Percentiles rank a stretch among this genome's conserved stretches.
Evolutionary conservation across 2,113 vertebrate species (phyloP).

Genomic region (Trogon melanurus): DNA sequence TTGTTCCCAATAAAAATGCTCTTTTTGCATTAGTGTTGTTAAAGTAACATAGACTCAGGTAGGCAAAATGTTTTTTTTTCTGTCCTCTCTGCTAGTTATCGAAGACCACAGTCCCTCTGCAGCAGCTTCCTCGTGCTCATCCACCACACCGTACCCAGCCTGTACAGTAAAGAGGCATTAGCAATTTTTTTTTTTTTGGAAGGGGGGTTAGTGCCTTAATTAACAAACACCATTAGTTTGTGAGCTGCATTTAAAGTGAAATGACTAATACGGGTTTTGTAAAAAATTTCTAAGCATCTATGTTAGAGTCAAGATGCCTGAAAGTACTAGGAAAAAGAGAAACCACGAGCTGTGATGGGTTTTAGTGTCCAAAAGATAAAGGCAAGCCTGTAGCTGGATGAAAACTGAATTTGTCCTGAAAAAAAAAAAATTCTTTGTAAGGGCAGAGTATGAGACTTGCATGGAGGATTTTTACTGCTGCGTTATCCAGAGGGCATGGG

Average conservation of each 20-base stretch:
- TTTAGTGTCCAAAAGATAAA: background rate
- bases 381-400: background rate
- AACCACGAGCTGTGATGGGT: background rate
- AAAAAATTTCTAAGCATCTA: background rate
- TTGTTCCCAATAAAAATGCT: background rate
- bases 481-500: background rate
- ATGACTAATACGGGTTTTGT: background rate
- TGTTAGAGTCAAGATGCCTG: background rate
- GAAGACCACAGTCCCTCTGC: background rate
- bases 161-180: background rate
- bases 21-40: background rate
- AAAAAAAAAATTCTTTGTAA: background rate
- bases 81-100: background rate
- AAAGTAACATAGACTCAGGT: background rate
- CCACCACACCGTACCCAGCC: too few relatives aligned
- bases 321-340: slow-evolving; percentile 11
- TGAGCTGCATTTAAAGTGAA: background rate
- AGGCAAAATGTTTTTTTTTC: background rate
- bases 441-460: background rate
- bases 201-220: slow-evolving; percentile 36
- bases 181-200: background rate
- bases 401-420: background rate
- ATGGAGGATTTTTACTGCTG: background rate
- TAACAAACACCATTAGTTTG: slow-evolving; percentile 54
- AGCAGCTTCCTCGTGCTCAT: background rate